phyloP scores from a whole-genome alignment of 2,113 vertebrate species.

The Paradoxurus hermaphroditus region DNA sequence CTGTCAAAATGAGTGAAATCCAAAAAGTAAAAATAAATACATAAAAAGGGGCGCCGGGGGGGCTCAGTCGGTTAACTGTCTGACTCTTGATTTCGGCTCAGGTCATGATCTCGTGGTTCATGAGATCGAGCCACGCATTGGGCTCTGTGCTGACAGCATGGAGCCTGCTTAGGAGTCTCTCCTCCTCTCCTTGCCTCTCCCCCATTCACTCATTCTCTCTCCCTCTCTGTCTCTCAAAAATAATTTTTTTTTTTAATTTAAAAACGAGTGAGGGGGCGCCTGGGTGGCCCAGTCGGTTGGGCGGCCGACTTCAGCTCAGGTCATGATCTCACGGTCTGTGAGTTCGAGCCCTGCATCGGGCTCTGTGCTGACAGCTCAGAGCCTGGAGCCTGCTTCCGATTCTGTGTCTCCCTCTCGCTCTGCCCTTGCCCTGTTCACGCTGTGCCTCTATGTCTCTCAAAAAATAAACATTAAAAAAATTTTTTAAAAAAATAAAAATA shows the following conservation, averaged over 20 bases:
- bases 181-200: neutral
- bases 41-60: neutral
- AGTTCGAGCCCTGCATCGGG: no score
- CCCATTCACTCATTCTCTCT: neutral
- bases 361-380: no score
- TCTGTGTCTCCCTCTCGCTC: no score
- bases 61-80: neutral
- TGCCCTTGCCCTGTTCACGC: no score
- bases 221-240: neutral
- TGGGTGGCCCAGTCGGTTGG: no score
- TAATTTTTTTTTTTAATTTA: no score
- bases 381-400: no score
- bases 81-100: neutral
- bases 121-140: accelerated
- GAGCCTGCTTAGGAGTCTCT: neutral
- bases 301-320: no score
- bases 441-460: neutral
- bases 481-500: no score
- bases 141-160: neutral
- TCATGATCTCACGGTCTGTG: no score
- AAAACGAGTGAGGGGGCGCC: no score
- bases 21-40: no score
- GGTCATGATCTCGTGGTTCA: neutral
- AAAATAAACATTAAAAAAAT: neutral
- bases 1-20: neutral